Percentiles rank a stretch among this genome's conserved stretches.
phyloP scores from a whole-genome alignment of 2,113 vertebrate genomes.

The Tursiops truncatus region DNA sequence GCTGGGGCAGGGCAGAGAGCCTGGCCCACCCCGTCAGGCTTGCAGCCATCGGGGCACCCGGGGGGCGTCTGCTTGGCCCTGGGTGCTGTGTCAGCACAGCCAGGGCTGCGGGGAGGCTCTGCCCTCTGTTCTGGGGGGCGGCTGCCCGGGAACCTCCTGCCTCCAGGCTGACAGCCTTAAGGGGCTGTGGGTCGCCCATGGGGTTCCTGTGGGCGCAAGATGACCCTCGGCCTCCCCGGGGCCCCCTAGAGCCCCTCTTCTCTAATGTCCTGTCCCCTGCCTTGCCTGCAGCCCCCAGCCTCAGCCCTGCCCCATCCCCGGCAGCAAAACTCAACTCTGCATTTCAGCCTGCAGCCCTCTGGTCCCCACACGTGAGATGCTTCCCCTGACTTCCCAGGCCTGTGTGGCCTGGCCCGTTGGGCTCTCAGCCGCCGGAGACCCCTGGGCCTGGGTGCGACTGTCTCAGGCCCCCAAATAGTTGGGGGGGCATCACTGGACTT shows the following conservation, averaged over 20 bases:
- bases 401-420: background rate
- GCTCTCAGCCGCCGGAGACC: background rate
- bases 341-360: background rate
- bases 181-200: background rate
- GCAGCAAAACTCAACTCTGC: background rate
- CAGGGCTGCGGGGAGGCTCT: background rate
- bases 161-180: background rate
- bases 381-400: background rate
- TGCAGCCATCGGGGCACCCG: too few relatives aligned
- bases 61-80: background rate
- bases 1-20: background rate
- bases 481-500: background rate
- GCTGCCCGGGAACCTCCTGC: background rate
- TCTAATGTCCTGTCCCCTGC: background rate
- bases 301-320: background rate
- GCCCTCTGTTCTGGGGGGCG: background rate
- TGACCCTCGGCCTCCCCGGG: background rate
- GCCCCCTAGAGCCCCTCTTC: background rate
- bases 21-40: background rate
- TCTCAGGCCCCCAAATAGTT: background rate
- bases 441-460: background rate
- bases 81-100: fast-evolving
- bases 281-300: background rate
- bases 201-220: background rate
- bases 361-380: too few relatives aligned